Percentiles rank a stretch among this genome's conserved stretches.
These are phyloP conservation scores for Diuraphis noxia DNA, from an alignment of 1,140 invertebrate species.

Conservation along the genomic window DNA sequence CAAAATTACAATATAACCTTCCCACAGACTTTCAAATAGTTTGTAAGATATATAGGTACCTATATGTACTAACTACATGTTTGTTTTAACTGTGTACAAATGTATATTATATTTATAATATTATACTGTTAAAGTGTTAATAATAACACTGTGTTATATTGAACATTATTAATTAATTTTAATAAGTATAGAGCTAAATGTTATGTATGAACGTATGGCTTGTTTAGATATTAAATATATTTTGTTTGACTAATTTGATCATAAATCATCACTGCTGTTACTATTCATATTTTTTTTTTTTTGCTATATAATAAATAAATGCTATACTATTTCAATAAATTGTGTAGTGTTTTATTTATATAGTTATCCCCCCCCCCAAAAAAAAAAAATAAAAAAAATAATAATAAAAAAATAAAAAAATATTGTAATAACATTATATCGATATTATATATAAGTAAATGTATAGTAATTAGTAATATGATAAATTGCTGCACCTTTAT, in stretches of 20 bases:
- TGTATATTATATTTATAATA: not conserved
- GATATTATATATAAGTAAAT: not conserved
- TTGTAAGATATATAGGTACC: not conserved
- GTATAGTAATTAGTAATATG: not conserved
- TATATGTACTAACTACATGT: not conserved
- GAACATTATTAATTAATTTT: not conserved
- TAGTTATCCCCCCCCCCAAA: too few relatives aligned
- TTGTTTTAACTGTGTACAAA: not conserved
- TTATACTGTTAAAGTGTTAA: too few relatives aligned
- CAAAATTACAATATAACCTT: slow-evolving; percentile 7
- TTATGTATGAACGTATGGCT: not conserved
- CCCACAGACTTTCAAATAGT: not conserved
- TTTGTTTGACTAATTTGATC: not conserved
- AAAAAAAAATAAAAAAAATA: too few relatives aligned
- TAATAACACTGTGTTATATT: not conserved
- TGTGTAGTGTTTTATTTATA: not conserved
- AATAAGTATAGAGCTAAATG: not conserved
- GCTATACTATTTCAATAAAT: not conserved
- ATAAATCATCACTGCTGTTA: not conserved
- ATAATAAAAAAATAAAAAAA: too few relatives aligned
- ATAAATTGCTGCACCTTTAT: not conserved
- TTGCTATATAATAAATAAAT: not conserved
- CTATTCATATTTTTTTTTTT: not conserved
- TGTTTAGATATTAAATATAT: not conserved
- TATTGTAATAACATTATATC: too few relatives aligned